phyloP scores from a whole-genome alignment of 2,888 invertebrate genomes.

The Lamellibrachia columna region DNA sequence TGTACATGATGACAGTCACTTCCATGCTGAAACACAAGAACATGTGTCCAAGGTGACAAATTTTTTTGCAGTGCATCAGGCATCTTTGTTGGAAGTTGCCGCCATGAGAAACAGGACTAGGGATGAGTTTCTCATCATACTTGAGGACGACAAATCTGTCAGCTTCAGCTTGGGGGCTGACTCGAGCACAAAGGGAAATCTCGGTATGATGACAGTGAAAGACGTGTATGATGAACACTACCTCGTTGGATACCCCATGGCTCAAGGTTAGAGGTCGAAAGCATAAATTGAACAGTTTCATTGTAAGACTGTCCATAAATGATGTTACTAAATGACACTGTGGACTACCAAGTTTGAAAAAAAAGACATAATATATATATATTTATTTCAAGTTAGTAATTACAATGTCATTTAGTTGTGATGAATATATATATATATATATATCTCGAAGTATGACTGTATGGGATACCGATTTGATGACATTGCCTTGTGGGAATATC shows the following conservation, averaged over 20 bases:
- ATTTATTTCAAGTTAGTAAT: too few species aligned
- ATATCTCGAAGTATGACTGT: too few species aligned
- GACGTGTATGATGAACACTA: background rate
- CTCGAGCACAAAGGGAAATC: background rate
- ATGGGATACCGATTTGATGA: too few species aligned
- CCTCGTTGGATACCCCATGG: background rate
- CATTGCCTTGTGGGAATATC: too few species aligned
- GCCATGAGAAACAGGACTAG: background rate
- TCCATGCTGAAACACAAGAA: background rate
- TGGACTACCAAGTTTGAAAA: too few species aligned
- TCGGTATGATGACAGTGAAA: background rate
- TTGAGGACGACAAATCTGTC: background rate
- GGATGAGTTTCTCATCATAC: background rate
- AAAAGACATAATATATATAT: background rate
- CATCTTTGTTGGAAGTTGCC: background rate
- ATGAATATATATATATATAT: too few species aligned
- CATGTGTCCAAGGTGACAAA: background rate
- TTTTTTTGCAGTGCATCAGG: background rate
- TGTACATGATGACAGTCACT: background rate
- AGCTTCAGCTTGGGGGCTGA: background rate
- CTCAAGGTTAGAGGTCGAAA: background rate
- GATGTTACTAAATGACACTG: too few species aligned
- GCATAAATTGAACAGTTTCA: background rate
- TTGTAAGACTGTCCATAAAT: too few species aligned
- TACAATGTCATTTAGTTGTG: too few species aligned